phyloP scores from a whole-genome alignment of 2,888 invertebrate species.

The Chloroclysta siterata region DNA sequence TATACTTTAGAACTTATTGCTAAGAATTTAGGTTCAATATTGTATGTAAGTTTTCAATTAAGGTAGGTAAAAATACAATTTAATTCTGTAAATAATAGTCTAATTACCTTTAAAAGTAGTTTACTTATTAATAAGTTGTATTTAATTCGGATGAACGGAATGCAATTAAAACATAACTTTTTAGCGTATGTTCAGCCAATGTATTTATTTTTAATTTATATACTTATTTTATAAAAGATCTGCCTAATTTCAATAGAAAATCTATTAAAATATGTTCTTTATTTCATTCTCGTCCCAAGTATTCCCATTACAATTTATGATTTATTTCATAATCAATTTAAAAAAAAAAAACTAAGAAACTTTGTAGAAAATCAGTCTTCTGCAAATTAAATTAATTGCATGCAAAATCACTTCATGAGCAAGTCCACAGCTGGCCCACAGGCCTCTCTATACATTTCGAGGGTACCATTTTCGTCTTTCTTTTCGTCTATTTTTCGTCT shows the following conservation, averaged over 20 bases:
- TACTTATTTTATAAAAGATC: slow-evolving; percentile 20
- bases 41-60: too few species aligned
- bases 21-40: neutral
- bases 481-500: too few species aligned
- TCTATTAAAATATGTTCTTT: neutral
- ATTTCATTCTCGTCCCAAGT: neutral
- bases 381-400: too few species aligned
- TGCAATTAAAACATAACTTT: neutral
- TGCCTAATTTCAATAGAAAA: slow-evolving; percentile 22
- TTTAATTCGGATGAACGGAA: neutral
- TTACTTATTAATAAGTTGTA: neutral
- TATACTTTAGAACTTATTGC: too few species aligned
- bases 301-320: too few species aligned
- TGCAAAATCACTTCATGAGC: too few species aligned
- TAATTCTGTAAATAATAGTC: slow-evolving; percentile 22
- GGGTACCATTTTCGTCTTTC: too few species aligned
- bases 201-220: slow-evolving; percentile 15
- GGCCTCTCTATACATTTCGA: too few species aligned
- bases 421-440: too few species aligned
- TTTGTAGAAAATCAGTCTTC: too few species aligned
- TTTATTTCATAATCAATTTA: too few species aligned
- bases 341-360: too few species aligned
- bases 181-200: slow-evolving; percentile 28
- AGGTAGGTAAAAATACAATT: neutral
- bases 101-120: neutral